Percentiles rank a stretch among this genome's conserved stretches.
Evolutionary conservation across 2,888 invertebrate genomes (phyloP).

Genomic region (Drosophila tanythrix): DNA sequence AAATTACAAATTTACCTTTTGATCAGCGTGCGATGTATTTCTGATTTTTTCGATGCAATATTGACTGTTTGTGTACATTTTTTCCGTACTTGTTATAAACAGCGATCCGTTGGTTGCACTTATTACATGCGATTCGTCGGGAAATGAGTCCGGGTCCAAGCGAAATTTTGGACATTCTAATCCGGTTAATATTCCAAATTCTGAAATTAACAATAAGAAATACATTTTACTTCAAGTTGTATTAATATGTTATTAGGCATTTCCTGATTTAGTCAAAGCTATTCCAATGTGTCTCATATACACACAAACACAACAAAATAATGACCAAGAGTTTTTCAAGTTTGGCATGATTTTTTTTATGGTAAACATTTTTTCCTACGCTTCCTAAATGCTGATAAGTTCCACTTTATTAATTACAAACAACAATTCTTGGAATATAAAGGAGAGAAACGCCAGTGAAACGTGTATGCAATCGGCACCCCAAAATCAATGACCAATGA

Average conservation of each 20-base stretch:
- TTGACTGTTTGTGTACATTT: slow-evolving; percentile 74
- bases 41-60: slow-evolving; percentile 82
- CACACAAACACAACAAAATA: too few relatives aligned
- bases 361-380: neutral
- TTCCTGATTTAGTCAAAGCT: neutral
- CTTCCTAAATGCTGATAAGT: neutral
- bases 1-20: slow-evolving; percentile 69
- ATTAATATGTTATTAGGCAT: neutral
- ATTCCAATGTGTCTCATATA: neutral
- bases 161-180: slow-evolving; percentile 81
- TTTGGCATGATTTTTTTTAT: neutral
- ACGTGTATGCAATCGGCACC: neutral
- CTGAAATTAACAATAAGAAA: slow-evolving; percentile 51
- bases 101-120: slow-evolving; percentile 80
- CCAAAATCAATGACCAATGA: neutral
- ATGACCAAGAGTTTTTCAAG: too few relatives aligned
- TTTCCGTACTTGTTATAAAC: slow-evolving; percentile 64
- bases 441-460: neutral
- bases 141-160: slow-evolving; percentile 74
- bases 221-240: neutral
- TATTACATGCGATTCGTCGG: slow-evolving; percentile 79
- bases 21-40: slow-evolving; percentile 52
- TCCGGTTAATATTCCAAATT: slow-evolving; percentile 80
- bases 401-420: neutral
- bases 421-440: neutral